These are phyloP conservation scores for Mohoua ochrocephala DNA, from an alignment of 2,113 vertebrate genomes.

Conservation along the genomic window DNA sequence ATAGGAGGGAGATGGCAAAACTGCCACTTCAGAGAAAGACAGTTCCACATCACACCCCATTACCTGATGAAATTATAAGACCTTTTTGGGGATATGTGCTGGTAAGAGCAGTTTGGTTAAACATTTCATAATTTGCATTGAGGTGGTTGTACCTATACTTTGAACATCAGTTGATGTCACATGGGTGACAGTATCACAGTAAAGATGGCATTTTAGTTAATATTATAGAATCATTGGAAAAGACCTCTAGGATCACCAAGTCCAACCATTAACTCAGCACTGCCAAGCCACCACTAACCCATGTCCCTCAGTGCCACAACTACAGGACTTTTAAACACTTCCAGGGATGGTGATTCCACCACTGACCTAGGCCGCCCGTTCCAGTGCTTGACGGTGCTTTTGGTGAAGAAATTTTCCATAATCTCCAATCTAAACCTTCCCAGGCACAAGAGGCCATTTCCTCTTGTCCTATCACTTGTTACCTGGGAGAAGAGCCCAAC, in stretches of 20 bases:
- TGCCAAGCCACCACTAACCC: neutral
- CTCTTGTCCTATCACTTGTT: neutral
- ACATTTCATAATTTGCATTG: neutral
- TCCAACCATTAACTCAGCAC: neutral
- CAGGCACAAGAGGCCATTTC: accelerated
- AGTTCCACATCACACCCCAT: neutral
- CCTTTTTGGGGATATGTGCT: neutral
- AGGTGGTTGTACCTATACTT: neutral
- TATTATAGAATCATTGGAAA: neutral
- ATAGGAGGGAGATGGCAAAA: neutral
- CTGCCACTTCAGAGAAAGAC: neutral
- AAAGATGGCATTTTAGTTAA: neutral
- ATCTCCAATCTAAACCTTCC: neutral
- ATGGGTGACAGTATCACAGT: neutral
- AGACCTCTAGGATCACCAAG: neutral
- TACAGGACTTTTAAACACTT: accelerated
- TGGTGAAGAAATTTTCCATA: neutral
- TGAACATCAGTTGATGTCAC: neutral
- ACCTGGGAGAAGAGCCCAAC: neutral
- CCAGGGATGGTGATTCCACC: neutral
- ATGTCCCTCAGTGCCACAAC: neutral
- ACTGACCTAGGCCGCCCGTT: accelerated
- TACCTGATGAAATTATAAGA: neutral
- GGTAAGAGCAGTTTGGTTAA: neutral
- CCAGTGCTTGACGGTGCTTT: neutral